These are phyloP conservation scores for Limonius californicus DNA, from an alignment of 1,140 invertebrate species.

Conservation along the genomic window DNA sequence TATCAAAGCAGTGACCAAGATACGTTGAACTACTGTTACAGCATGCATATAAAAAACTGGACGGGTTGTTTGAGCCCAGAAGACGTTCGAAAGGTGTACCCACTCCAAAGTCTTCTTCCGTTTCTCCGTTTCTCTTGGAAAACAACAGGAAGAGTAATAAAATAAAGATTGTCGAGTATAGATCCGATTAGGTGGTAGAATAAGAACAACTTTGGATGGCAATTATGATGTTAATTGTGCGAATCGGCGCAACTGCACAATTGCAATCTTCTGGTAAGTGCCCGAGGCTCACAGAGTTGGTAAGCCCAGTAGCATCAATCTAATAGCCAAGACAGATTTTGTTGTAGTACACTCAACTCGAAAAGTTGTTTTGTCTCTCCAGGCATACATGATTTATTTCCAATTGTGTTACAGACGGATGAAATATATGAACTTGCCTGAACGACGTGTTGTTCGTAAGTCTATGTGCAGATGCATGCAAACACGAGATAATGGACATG, in stretches of 20 bases:
- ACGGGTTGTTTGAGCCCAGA: conserved; percentile 14
- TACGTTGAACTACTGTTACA: conserved; percentile 21
- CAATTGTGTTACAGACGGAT: conserved; percentile 18
- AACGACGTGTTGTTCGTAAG: not conserved
- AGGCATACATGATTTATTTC: conserved; percentile 21
- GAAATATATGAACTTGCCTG: conserved; percentile 18
- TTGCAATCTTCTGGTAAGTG: not conserved
- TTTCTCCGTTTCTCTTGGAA: too few species aligned
- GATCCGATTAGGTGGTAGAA: too few species aligned
- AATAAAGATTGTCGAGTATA: too few species aligned
- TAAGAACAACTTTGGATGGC: too few species aligned
- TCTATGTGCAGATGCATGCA: conserved; percentile 9
- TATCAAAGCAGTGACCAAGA: conserved; percentile 19
- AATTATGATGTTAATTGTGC: too few species aligned
- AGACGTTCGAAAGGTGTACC: conserved; percentile 8
- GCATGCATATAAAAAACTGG: conserved; percentile 16
- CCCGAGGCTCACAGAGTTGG: conserved; percentile 1
- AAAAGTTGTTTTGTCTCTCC: conserved; percentile 22
- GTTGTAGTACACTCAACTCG: conserved; percentile 20
- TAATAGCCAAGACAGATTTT: conserved; percentile 25
- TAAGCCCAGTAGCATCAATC: conserved; percentile 25
- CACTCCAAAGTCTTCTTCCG: too few species aligned
- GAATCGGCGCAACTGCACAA: too few species aligned
- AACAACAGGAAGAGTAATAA: too few species aligned
- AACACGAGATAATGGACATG: conserved; percentile 6